Base-by-base conservation (phyloP, 2,113 vertebrate species). In the Bambusicola thoracicus region DNA sequence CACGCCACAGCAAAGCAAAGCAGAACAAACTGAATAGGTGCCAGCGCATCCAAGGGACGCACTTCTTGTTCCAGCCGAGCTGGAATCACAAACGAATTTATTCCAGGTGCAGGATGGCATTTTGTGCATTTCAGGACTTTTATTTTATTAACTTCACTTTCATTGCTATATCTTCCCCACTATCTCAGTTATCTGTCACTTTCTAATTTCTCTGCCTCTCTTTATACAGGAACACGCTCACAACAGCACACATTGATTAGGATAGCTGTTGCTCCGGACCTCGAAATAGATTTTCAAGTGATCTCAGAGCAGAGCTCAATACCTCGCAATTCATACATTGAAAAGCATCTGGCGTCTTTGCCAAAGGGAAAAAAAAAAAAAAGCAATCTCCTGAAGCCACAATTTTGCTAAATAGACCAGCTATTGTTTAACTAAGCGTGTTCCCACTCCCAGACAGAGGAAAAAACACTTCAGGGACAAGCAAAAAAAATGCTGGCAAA, bases 231-330 rank as follows among this genome's bases (percentile, higher is more conserved):
- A 80, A 8, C n/a, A 14, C 11, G 38, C 30, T 85, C 85, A 66
- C 58, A 61, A 38, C 18, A 82, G 68, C 76, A 83, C 59, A 58
- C 84, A 92, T n/a, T 6, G 85, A 92, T 40, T 38, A 72, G 92
- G 80, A 87, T 9, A 40, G 63, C 68, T 68, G 32, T 40, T 68
- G 81, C 58, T 43, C 65, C 38, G 81, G 70, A 68, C 34, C 46
- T 30, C 67, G 83, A 84, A 68, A 85, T 72, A 78, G 80, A 76
- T 96, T 93, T 97, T 96, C 88, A 86, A 27, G 92, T 94, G 94
- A 95, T 95, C 91, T 92, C 91, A 78, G 46, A 87, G 77, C 65
- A 88, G 85, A 93, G 41, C 79, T 95, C 84, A 73, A 63, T 87
- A 91, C 81, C 87, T 94, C 75, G 89, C 81, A 83, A 84, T 38